These are phyloP conservation scores for Drosophila sechellia DNA, from an alignment of 1,140 invertebrate species.

Conservation along the genomic window DNA sequence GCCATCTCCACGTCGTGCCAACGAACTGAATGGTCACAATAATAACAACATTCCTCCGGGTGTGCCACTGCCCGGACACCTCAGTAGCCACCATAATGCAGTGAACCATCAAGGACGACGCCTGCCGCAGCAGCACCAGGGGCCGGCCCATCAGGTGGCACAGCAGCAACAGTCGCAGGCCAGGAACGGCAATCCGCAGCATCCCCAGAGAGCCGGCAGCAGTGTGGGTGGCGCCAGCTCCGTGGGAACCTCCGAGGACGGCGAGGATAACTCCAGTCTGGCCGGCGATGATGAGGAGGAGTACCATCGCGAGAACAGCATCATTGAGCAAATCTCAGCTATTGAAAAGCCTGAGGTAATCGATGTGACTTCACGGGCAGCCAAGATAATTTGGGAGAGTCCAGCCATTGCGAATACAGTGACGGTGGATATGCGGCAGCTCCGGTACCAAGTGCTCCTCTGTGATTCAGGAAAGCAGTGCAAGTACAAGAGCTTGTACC, in stretches of 20 bases:
- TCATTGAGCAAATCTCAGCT: slow-evolving; percentile 89
- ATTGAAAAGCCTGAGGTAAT: slow-evolving; percentile 91
- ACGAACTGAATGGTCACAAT: slow-evolving; percentile 72
- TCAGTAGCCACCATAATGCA: slow-evolving; percentile 46
- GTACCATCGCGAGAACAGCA: slow-evolving; percentile 84
- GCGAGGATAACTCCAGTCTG: slow-evolving; percentile 89
- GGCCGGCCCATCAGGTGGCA: slow-evolving; percentile 10
- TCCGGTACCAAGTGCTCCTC: slow-evolving; percentile 91
- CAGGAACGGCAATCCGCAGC: slow-evolving; percentile 15
- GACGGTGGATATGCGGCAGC: slow-evolving; percentile 85
- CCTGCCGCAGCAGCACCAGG: slow-evolving; percentile 17
- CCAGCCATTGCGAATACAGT: slow-evolving; percentile 87
- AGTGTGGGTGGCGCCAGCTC: slow-evolving; percentile 85
- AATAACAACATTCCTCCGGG: slow-evolving; percentile 68
- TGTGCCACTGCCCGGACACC: slow-evolving; percentile 31
- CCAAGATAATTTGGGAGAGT: slow-evolving; percentile 91
- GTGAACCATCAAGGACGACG: slow-evolving; percentile 16
- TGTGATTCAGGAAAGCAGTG: slow-evolving; percentile 91
- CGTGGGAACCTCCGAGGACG: slow-evolving; percentile 88
- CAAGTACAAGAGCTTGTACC: slow-evolving; percentile 92
- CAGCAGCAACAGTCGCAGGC: slow-evolving; percentile 41
- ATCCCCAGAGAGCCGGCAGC: slow-evolving; percentile 46
- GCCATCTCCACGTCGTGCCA: slow-evolving; percentile 73
- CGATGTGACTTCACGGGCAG: slow-evolving; percentile 91
- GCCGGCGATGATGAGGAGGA: slow-evolving; percentile 87